Evolutionary conservation across 2,797 vertebrate species (phyloP).

Genomic region (Xenentodon cancila): DNA sequence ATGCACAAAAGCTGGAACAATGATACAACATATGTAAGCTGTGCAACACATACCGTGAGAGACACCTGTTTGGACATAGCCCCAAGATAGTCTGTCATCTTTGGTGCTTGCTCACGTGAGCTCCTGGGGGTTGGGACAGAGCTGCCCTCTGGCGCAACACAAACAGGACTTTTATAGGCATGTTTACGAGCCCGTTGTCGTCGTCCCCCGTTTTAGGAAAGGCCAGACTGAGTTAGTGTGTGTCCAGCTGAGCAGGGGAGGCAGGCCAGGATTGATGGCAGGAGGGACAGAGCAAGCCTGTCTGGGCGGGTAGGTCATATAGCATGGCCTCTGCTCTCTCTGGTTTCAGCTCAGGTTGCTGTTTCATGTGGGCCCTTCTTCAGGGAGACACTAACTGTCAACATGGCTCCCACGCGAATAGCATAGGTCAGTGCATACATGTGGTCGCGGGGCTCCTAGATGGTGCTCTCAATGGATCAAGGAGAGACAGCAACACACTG

Average conservation of each 20-base stretch:
- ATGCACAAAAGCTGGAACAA: conserved; percentile 43
- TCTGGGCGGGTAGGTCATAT: conserved; percentile 76
- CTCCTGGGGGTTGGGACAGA: conserved; percentile 55
- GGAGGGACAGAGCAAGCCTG: conserved; percentile 63
- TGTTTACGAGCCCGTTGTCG: conserved; percentile 68
- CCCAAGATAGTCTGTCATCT: conserved; percentile 67
- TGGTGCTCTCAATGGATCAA: conserved; percentile 53
- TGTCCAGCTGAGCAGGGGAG: conserved; percentile 15
- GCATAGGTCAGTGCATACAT: conserved; percentile 70
- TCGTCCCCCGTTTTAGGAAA: conserved; percentile 59
- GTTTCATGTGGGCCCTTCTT: conserved; percentile 72
- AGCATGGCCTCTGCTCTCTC: conserved; percentile 70
- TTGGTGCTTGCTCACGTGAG: conserved; percentile 56
- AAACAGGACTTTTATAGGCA: conserved; percentile 82
- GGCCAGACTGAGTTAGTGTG: conserved; percentile 34
- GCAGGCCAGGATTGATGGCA: conserved; percentile 65
- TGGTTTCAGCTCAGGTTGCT: conserved; percentile 75
- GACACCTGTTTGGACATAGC: conserved; percentile 69
- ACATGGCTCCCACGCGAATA: conserved; percentile 69
- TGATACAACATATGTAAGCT: conserved; percentile 25
- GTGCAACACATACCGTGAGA: conserved; percentile 41
- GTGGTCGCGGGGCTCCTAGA: conserved; percentile 47
- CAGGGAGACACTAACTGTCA: conserved; percentile 74
- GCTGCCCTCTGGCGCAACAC: conserved; percentile 62
- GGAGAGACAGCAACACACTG: conserved; percentile 50